A percentile compares a stretch with the other conserved stretches of the same genome.
Evolutionary conservation across 1,140 invertebrate genomes (phyloP).

Genomic region (Cylas formicarius): DNA sequence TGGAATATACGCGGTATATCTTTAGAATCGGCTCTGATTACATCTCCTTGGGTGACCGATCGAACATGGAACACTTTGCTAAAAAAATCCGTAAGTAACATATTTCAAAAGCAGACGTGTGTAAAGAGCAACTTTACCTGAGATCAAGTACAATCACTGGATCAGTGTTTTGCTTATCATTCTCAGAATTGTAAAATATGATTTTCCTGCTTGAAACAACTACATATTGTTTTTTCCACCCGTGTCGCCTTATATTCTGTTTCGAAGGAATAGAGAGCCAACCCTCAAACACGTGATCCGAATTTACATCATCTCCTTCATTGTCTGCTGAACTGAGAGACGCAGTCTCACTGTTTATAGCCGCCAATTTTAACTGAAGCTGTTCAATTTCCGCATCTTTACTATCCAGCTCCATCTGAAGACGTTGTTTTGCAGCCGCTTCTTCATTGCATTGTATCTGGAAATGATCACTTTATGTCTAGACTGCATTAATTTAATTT

Average conservation of each 20-base stretch:
- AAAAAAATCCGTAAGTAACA: slow-evolving; percentile 34
- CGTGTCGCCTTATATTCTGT: slow-evolving; percentile 89
- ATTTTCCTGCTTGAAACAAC: slow-evolving; percentile 96
- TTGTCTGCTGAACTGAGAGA: slow-evolving; percentile 85
- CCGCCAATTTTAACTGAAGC: slow-evolving; percentile 71
- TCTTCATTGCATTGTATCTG: slow-evolving; percentile 55
- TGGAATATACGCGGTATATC: slow-evolving; percentile 99
- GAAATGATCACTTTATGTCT: too few relatives aligned
- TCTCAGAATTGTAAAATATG: slow-evolving; percentile 94
- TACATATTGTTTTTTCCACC: slow-evolving; percentile 96
- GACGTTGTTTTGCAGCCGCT: slow-evolving; percentile 59
- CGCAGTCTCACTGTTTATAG: slow-evolving; percentile 76
- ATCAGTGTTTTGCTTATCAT: slow-evolving; percentile 90
- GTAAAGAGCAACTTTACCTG: slow-evolving; percentile 52
- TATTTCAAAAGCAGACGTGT: slow-evolving; percentile 10
- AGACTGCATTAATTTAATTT: too few relatives aligned
- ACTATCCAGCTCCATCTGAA: slow-evolving; percentile 93
- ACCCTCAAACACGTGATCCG: slow-evolving; percentile 77
- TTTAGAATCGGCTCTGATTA: slow-evolving; percentile 95
- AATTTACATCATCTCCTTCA: slow-evolving; percentile 56
- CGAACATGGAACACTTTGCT: slow-evolving; percentile 98
- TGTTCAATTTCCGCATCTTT: slow-evolving; percentile 95
- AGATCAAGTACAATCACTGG: slow-evolving; percentile 92
- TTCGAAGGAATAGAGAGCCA: slow-evolving; percentile 94
- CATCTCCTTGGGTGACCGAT: slow-evolving; percentile 96